Evolutionary conservation across 2,888 invertebrate species (phyloP).

Genomic region (Scaptomyza cyrtandrae): DNA sequence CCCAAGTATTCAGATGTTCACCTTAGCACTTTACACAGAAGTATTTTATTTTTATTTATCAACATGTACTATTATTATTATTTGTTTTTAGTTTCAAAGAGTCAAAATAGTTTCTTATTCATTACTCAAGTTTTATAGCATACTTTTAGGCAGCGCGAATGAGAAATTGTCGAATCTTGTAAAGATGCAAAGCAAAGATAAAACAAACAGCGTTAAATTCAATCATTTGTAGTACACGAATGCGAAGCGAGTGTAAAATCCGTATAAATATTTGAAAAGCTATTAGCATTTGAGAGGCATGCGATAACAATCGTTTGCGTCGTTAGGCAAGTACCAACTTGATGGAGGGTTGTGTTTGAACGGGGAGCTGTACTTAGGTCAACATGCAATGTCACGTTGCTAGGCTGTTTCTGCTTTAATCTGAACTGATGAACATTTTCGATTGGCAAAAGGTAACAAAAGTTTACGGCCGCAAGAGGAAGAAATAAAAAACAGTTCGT

Average conservation of each 20-base stretch:
- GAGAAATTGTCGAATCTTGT: too few relatives aligned
- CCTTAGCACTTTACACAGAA: not conserved
- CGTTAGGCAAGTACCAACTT: not conserved
- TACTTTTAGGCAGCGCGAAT: not conserved
- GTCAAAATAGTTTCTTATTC: not conserved
- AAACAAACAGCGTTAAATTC: not conserved
- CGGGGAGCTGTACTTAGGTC: constrained; percentile 3
- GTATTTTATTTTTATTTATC: not conserved
- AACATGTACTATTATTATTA: not conserved
- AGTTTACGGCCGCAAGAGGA: constrained; percentile 26
- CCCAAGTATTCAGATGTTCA: not conserved
- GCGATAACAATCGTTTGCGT: constrained; percentile 19
- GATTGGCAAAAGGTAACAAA: constrained; percentile 26
- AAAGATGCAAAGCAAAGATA: not conserved
- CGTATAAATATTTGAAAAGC: constrained; percentile 67
- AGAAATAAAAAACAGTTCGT: constrained; percentile 11
- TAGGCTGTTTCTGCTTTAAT: constrained; percentile 1
- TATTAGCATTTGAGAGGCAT: constrained; percentile 34
- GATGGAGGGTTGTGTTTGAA: not conserved
- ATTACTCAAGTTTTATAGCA: not conserved
- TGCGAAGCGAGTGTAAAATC: constrained; percentile 29
- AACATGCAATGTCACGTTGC: constrained; percentile 29
- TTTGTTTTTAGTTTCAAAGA: not conserved
- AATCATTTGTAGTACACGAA: constrained; percentile 36
- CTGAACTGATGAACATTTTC: constrained; percentile 31